Conservation (phyloP, 2,888 invertebrate genomes). For the Drosophila macrospina region DNA sequence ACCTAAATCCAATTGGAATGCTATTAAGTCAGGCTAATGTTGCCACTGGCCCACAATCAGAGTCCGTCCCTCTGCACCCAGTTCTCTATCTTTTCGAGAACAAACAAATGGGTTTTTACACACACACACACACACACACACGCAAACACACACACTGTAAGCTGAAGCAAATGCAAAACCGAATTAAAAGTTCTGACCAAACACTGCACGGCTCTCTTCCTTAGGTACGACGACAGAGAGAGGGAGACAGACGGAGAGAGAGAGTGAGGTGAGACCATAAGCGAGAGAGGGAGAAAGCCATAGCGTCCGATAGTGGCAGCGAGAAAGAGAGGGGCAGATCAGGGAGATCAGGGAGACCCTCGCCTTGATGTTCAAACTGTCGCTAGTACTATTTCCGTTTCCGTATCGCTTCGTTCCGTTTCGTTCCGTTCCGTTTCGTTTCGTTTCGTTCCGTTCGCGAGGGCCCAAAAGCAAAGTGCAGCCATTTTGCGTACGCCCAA, state of each 20-base stretch:
- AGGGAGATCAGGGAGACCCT: background rate
- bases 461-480: conserved; percentile 60
- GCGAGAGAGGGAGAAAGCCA: too few relatives aligned
- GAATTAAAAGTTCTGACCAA: conserved; percentile 68
- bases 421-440: too few relatives aligned
- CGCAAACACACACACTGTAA: background rate
- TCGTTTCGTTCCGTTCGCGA: conserved; percentile 17
- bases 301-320: too few relatives aligned
- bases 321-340: too few relatives aligned
- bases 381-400: conserved; percentile 44
- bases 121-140: background rate
- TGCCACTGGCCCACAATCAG: background rate
- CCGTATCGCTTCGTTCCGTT: conserved; percentile 34
- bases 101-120: conserved; percentile 57
- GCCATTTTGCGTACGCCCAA: conserved; percentile 80
- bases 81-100: conserved; percentile 13
- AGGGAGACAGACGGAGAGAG: too few relatives aligned
- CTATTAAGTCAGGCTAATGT: conserved; percentile 57
- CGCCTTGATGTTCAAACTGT: conserved; percentile 40
- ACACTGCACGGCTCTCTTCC: background rate
- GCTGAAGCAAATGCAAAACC: conserved; percentile 55
- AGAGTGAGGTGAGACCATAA: too few relatives aligned
- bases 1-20: conserved; percentile 49
- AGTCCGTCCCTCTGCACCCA: background rate
- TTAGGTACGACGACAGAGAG: too few relatives aligned